Evolutionary conservation across 2,797 vertebrate species (phyloP).

Genomic region (Geotrypetes seraphini): DNA sequence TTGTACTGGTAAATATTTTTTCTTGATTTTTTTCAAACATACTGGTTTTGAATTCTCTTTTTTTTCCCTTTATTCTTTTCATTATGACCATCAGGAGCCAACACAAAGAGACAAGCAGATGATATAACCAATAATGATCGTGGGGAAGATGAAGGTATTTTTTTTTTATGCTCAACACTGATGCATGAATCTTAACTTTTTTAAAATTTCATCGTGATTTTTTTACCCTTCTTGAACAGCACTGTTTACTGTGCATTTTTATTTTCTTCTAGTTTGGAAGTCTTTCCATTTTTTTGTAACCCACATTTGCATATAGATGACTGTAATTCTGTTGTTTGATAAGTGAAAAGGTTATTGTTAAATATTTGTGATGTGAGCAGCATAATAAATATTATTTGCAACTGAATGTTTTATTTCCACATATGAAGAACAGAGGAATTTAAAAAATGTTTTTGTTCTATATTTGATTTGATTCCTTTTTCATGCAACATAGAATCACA

Average conservation of each 20-base stretch:
- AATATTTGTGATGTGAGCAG: conserved; percentile 29
- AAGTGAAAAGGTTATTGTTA: conserved; percentile 22
- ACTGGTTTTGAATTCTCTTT: conserved; percentile 64
- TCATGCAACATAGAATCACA: too few species aligned
- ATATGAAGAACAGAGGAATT: conserved; percentile 36
- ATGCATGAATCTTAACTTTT: conserved; percentile 68
- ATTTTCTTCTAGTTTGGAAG: conserved; percentile 38
- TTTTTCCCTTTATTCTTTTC: conserved; percentile 64
- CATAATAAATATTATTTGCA: conserved; percentile 21
- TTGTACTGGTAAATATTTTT: conserved; percentile 21
- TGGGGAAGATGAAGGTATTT: conserved; percentile 83
- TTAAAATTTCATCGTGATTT: conserved; percentile 26
- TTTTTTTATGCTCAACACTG: conserved; percentile 56
- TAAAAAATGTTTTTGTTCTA: background rate
- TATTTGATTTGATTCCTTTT: background rate
- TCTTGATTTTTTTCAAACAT: conserved; percentile 47
- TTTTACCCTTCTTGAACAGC: conserved; percentile 26
- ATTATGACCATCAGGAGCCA: conserved; percentile 73
- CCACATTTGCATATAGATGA: conserved; percentile 28
- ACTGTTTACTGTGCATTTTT: conserved; percentile 30
- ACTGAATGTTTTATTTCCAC: conserved; percentile 16
- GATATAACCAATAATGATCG: conserved; percentile 82
- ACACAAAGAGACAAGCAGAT: conserved; percentile 74
- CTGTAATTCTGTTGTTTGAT: conserved; percentile 14
- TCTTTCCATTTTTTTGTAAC: conserved; percentile 44